Base-by-base conservation (phyloP, 2,888 invertebrate genomes). In the Tromatobia lineatoria region DNA sequence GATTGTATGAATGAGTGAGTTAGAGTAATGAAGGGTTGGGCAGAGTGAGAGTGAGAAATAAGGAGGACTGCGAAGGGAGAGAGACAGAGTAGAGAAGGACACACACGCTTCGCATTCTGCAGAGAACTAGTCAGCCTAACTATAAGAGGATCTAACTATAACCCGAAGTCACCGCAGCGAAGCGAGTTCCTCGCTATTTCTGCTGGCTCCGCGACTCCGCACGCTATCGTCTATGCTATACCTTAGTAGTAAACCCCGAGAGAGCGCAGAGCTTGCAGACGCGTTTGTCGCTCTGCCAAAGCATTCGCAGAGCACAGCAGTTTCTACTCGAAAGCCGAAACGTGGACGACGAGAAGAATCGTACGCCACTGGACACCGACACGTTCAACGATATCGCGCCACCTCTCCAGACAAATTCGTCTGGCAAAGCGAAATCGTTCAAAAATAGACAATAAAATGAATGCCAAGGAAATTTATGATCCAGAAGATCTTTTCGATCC, bases 91-190 rank as follows among this genome's bases (percentile, higher is more conserved):
- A 82, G 50, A 82, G 50, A 38, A 13, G 34, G 25, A 54, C 45
- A 29, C 54, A 42, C 85, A 79, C 85, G 87, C 85, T 87, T 87
- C 83, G 86, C 92, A 91, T 91, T 91, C 91, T 91, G 88, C 88
- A 86, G 88, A 75, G 89, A 85, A 89, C 90, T 89, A 91, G 91
- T 91, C 92, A 91, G 90, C 89, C 34, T 91, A 91, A 91, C 91
- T 91, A 91, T 91, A 92, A 92, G 89, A 90, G 89, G 85, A 87
- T 89, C 90, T 90, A 90, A 90, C 90, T 91, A 90, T 90, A 90
- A 90, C 88, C 83, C 77, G 73, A 75, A 89, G 88, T 88, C 90
- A 86, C 88, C 88, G 87, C 88, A 88, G 87, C 85, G 85, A 74
- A 59, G 52, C 59, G 45, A 54, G 47, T 52, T 57, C 29, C 47